These are phyloP conservation scores for Loxodonta africana DNA, from an alignment of 2,113 vertebrate genomes.

Conservation along the genomic window DNA sequence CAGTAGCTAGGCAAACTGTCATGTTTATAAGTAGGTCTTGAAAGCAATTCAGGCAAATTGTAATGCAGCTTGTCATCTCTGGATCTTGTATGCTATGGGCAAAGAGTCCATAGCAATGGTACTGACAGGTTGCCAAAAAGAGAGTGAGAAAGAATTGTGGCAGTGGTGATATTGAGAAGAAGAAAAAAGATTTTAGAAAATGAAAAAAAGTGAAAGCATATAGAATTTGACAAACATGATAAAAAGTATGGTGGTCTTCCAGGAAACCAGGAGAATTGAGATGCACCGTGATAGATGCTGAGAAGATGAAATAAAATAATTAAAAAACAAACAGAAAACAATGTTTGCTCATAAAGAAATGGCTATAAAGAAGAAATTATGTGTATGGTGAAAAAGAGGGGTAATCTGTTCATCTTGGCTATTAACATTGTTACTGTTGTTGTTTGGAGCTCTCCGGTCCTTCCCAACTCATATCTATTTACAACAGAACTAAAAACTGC, in stretches of 20 bases:
- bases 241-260: not conserved
- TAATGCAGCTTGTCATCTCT: slow-evolving; percentile 65
- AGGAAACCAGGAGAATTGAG: slow-evolving; percentile 11
- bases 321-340: slow-evolving; percentile 30
- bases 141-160: slow-evolving; percentile 56
- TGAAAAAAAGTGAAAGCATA: not conserved
- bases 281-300: not conserved
- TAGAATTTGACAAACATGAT: slow-evolving; percentile 9
- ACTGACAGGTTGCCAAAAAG: slow-evolving; percentile 68
- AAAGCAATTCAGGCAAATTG: slow-evolving; percentile 81
- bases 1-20: slow-evolving; percentile 77
- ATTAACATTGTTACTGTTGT: not conserved
- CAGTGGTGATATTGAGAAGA: not conserved
- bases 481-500: no score
- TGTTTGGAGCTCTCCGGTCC: no score
- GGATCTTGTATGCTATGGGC: slow-evolving; percentile 35
- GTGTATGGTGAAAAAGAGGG: not conserved
- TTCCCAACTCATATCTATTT: no score
- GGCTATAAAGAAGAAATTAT: not conserved
- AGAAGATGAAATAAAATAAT: not conserved
- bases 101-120: slow-evolving; percentile 51
- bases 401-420: not conserved
- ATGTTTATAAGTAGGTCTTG: slow-evolving; percentile 79
- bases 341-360: not conserved
- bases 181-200: not conserved